A percentile compares a stretch with the other conserved stretches of the same genome.
Evolutionary conservation across 2,113 vertebrate genomes (phyloP).

Genomic region (Montifringilla adamsi): DNA sequence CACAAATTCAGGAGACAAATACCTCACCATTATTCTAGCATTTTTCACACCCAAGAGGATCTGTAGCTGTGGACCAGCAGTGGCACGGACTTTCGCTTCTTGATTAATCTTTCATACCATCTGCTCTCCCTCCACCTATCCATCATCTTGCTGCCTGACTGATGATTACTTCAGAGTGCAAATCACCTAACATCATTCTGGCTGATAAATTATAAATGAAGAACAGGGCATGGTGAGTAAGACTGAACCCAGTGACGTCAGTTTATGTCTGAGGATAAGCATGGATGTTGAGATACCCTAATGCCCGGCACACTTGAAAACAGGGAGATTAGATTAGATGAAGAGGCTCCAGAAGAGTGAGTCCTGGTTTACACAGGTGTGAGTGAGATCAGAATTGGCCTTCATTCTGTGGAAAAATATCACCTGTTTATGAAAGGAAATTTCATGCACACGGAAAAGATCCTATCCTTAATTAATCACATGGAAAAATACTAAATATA

Average conservation of each 20-base stretch:
- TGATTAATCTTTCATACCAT: slow-evolving; percentile 66
- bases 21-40: slow-evolving; percentile 32
- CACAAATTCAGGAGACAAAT: slow-evolving; percentile 55
- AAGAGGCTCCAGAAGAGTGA: neutral
- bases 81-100: neutral
- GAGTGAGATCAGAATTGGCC: slow-evolving; percentile 60
- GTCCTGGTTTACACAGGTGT: slow-evolving; percentile 49
- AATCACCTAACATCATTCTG: slow-evolving; percentile 57
- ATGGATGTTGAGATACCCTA: neutral
- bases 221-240: slow-evolving; percentile 5
- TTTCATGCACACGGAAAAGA: neutral
- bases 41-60: slow-evolving; percentile 58
- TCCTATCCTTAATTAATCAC: slow-evolving; percentile 13
- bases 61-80: slow-evolving; percentile 21
- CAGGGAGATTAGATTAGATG: neutral
- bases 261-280: neutral
- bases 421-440: slow-evolving; percentile 23
- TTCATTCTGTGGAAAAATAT: slow-evolving; percentile 36
- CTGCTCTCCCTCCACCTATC: slow-evolving; percentile 49
- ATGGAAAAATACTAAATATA: slow-evolving; percentile 21
- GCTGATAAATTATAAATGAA: slow-evolving; percentile 63
- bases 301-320: neutral
- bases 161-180: slow-evolving; percentile 63
- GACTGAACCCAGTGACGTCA: neutral
- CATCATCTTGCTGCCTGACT: slow-evolving; percentile 49